phyloP scores from a whole-genome alignment of 2,797 vertebrate genomes.

The Myotis myotis region DNA sequence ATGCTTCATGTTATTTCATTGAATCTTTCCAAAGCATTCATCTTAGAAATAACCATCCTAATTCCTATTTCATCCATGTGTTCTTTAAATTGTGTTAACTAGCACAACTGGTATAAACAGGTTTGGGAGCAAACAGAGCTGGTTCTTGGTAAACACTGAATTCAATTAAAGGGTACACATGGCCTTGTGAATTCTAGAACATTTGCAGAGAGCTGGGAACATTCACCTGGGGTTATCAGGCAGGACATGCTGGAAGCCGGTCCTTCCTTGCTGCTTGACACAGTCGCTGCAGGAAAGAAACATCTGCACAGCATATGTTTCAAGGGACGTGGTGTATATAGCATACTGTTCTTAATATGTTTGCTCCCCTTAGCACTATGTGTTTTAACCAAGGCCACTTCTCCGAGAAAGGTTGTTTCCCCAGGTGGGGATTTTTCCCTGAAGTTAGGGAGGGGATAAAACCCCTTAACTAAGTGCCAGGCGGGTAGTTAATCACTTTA shows the following conservation, averaged over 20 bases:
- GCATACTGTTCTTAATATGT: too few species aligned
- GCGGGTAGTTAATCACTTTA: too few species aligned
- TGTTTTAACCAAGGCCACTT: too few species aligned
- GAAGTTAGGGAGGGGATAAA: too few species aligned
- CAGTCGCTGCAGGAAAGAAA: too few species aligned
- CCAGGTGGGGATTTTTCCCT: too few species aligned
- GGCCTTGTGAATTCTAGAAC: background rate
- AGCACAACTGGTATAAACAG: background rate
- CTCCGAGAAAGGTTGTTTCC: too few species aligned
- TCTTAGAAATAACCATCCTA: constrained; percentile 21
- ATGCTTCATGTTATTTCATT: constrained; percentile 10
- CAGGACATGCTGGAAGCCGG: background rate
- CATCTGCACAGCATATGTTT: too few species aligned
- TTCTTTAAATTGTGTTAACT: constrained; percentile 37
- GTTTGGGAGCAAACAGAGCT: constrained; percentile 35
- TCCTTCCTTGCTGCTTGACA: too few species aligned
- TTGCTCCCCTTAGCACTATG: too few species aligned
- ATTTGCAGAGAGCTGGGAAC: background rate
- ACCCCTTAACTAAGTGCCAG: too few species aligned
- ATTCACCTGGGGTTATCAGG: constrained; percentile 13
- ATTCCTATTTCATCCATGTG: background rate
- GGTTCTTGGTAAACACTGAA: constrained; percentile 55
- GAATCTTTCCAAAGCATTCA: constrained; percentile 15
- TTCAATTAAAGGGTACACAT: background rate
- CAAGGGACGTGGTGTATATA: too few species aligned